These are phyloP conservation scores for Boleophthalmus pectinirostris DNA, from an alignment of 2,113 vertebrate genomes.

Conservation along the genomic window DNA sequence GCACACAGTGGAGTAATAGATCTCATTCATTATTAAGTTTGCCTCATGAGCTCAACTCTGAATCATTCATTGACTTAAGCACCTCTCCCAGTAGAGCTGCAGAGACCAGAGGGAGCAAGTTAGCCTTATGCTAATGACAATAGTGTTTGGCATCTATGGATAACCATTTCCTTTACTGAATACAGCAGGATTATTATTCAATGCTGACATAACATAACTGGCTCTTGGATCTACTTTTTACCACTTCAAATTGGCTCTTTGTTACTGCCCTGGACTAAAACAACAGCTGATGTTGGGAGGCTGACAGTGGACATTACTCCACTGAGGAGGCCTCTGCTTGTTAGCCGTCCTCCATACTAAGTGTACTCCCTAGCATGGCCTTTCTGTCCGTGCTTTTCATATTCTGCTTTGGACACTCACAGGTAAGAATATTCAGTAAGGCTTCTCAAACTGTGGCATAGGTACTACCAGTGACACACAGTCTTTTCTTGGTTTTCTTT, in stretches of 20 bases:
- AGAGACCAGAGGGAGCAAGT: slow-evolving; percentile 37
- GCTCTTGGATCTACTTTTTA: slow-evolving; percentile 30
- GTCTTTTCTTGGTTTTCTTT: neutral
- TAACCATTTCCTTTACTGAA: slow-evolving; percentile 38
- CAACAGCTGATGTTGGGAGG: slow-evolving; percentile 18
- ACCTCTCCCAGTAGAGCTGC: slow-evolving; percentile 54
- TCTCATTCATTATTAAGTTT: slow-evolving; percentile 91
- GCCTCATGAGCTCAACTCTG: slow-evolving; percentile 85
- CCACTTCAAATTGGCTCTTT: slow-evolving; percentile 26
- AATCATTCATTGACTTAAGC: slow-evolving; percentile 90
- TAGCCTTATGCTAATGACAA: slow-evolving; percentile 57
- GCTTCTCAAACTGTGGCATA: neutral
- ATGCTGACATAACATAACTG: slow-evolving; percentile 34
- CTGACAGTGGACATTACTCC: slow-evolving; percentile 37
- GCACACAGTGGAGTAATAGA: slow-evolving; percentile 86
- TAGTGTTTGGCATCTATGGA: slow-evolving; percentile 16
- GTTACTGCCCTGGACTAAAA: slow-evolving; percentile 37
- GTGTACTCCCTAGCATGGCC: slow-evolving; percentile 60
- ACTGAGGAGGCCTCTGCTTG: slow-evolving; percentile 1
- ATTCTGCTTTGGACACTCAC: slow-evolving; percentile 49
- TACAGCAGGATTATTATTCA: slow-evolving; percentile 36
- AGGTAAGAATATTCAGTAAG: slow-evolving; percentile 64
- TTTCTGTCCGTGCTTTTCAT: slow-evolving; percentile 49
- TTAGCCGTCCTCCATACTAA: neutral
- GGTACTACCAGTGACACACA: neutral